phyloP scores from a whole-genome alignment of 2,888 invertebrate genomes.

The Fragum fragum region DNA sequence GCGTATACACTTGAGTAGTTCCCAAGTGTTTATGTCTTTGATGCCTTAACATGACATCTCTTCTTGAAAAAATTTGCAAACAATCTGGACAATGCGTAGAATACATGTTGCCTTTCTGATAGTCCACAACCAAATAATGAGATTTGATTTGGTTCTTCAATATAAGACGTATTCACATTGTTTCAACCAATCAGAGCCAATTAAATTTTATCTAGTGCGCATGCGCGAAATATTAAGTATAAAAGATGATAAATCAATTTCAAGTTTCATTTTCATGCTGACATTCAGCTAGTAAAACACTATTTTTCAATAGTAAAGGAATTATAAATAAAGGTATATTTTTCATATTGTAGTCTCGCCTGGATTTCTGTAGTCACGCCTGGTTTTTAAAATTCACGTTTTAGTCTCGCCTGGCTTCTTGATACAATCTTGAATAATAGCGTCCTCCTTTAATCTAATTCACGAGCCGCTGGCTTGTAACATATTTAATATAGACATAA shows the following conservation, averaged over 20 bases:
- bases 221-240: not conserved
- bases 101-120: slow-evolving; percentile 34
- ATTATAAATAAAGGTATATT: not conserved
- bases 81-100: slow-evolving; percentile 40
- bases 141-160: not conserved
- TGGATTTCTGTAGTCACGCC: slow-evolving; percentile 10
- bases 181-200: not conserved
- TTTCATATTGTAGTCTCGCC: slow-evolving; percentile 4
- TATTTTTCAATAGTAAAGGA: not conserved
- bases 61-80: slow-evolving; percentile 22
- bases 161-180: not conserved
- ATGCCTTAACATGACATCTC: no score
- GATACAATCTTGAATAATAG: not conserved
- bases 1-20: slow-evolving; percentile 5
- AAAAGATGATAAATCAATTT: not conserved
- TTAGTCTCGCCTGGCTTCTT: slow-evolving; percentile 19
- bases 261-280: not conserved
- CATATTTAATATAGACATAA: not conserved
- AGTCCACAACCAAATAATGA: slow-evolving; percentile 30
- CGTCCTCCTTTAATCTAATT: no score
- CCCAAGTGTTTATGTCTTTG: slow-evolving; percentile 23
- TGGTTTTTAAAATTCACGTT: slow-evolving; percentile 8
- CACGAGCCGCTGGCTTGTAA: no score
- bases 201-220: not conserved
- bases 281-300: not conserved